Conservation (phyloP, 2,797 vertebrate species). For the Loris lydekkerianus region DNA sequence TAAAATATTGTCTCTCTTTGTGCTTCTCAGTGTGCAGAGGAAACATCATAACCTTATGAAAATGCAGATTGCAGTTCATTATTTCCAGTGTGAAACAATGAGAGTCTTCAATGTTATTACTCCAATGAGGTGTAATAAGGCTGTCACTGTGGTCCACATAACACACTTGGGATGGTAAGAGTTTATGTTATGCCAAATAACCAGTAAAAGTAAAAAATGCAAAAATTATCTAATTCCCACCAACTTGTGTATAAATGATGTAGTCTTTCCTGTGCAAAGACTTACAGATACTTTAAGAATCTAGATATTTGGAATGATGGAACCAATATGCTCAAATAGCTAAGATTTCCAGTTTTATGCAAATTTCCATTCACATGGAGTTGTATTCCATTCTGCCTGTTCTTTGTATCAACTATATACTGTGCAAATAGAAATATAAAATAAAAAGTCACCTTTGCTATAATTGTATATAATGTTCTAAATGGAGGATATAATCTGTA, state of each 20-base stretch:
- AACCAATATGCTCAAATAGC: neutral
- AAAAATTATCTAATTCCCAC: neutral
- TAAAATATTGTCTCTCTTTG: neutral
- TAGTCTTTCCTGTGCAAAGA: neutral
- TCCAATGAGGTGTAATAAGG: neutral
- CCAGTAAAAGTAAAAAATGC: neutral
- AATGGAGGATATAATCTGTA: neutral
- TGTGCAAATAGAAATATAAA: neutral
- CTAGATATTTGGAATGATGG: neutral
- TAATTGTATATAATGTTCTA: neutral
- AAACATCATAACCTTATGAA: neutral
- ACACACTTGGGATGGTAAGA: neutral
- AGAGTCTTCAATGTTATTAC: neutral
- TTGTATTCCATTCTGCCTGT: neutral
- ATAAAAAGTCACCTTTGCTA: neutral
- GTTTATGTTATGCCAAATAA: neutral
- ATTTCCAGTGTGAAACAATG: neutral
- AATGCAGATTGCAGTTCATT: neutral
- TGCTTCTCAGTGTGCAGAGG: neutral
- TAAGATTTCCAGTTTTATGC: neutral
- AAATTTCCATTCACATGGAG: neutral
- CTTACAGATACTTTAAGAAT: neutral
- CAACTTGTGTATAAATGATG: neutral
- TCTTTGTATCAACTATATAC: neutral
- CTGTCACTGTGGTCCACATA: neutral